These are phyloP conservation scores for Drosophila flavopinicola DNA, from an alignment of 2,888 invertebrate genomes.

Conservation along the genomic window DNA sequence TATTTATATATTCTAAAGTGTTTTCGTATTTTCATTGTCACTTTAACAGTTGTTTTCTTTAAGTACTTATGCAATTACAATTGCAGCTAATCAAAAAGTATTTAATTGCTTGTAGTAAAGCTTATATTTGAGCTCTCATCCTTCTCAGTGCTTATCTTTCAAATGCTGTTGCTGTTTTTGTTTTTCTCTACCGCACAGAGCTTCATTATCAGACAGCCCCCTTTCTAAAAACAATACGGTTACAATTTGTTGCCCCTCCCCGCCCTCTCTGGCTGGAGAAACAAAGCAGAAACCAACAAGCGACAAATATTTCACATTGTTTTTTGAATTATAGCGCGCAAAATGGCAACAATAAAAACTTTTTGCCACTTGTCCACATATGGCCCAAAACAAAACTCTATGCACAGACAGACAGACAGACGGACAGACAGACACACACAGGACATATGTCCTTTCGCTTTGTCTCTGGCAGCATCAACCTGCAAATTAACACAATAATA, in stretches of 20 bases:
- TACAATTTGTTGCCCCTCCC: slow-evolving; percentile 21
- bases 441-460: not conserved
- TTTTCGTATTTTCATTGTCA: not conserved
- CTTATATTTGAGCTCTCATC: not conserved
- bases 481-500: slow-evolving; percentile 78
- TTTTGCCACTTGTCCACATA: slow-evolving; percentile 75
- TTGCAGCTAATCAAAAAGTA: slow-evolving; percentile 1
- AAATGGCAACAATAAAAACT: slow-evolving; percentile 69
- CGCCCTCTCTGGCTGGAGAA: slow-evolving; percentile 26
- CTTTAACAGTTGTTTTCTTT: not conserved
- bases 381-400: slow-evolving; percentile 39
- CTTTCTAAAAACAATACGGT: not conserved
- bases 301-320: slow-evolving; percentile 74
- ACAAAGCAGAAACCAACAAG: slow-evolving; percentile 57
- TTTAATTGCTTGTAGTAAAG: not conserved
- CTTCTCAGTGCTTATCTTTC: not conserved
- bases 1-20: too few relatives aligned
- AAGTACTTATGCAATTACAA: not conserved
- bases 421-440: slow-evolving; percentile 24
- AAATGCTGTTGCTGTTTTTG: not conserved
- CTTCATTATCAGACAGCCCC: slow-evolving; percentile 3
- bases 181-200: not conserved
- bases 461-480: slow-evolving; percentile 53
- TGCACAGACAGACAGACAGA: slow-evolving; percentile 12
- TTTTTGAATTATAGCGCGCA: slow-evolving; percentile 67